Base-by-base conservation (phyloP, 2,888 invertebrate species). In the Nymphalis c-album region DNA sequence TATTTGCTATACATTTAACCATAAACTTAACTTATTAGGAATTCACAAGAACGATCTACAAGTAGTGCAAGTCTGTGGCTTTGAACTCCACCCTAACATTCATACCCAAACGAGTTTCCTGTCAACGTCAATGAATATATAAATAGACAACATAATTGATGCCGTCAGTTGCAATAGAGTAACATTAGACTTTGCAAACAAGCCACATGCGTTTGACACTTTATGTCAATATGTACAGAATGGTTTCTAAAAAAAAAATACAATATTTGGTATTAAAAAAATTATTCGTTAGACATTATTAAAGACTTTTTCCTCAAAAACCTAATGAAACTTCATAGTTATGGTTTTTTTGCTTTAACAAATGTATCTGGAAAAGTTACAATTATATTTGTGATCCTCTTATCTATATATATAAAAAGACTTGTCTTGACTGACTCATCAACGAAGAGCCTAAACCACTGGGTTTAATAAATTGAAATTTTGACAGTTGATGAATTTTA, bases 81-180 rank as follows among this genome's bases (percentile, higher is more conserved):
- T 65, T 63, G 59, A 64, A 69, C 53, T 61, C 47, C 63, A 61
- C 59, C 51, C 51, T 45, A 66, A 50, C 48, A 13, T 53, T 47
- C 46, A 50, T 46, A 71, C 72, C 71, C 73, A 75, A 77, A 77
- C 76, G 65, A 71, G 75, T 75, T 79, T 80, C 77, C 79, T 79
- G 76, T 71, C 76, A 74, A 73, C 75, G 62, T 71, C 72, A 75
- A 75, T 73, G 65, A 64, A 68, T 73, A 67, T 68, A 69, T 72
- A 69, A 76, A 75, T 76, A 70, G 67, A 58, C 50, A 50, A 31
- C 55, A 68, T 71, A 70, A 68, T 67, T 71, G 63, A 70, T 63
- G 67, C 64, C 26, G 62, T 40, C 67, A 53, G 50, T 63, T 58
- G 55, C 60, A 64, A 48, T 59, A 47, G 55, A 40, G 51, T 67